Evolutionary conservation across 2,888 invertebrate species (phyloP).

Genomic region (Aphodius granarius): DNA sequence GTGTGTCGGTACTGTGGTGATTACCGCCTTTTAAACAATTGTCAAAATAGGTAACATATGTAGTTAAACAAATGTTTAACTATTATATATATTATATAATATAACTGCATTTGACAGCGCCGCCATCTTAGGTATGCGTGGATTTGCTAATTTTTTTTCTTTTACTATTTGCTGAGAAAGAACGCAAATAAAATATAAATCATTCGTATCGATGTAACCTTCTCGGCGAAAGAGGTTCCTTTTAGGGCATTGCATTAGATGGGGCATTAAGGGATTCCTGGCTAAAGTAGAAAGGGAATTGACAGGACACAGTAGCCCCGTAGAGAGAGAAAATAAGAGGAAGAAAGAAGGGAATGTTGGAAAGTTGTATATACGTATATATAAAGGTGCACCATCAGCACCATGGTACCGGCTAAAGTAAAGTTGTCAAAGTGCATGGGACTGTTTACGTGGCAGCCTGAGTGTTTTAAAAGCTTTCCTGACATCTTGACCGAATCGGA

Average conservation of each 20-base stretch:
- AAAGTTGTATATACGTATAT: neutral
- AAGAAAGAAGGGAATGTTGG: neutral
- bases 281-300: neutral
- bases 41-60: no score
- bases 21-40: no score
- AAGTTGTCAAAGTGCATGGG: constrained; percentile 4
- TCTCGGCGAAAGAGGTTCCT: neutral
- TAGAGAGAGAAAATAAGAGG: neutral
- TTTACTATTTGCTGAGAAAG: no score
- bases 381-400: constrained; percentile 7
- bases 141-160: no score
- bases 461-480: constrained; percentile 57
- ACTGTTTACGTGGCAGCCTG: constrained; percentile 32
- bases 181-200: no score
- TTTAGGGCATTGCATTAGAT: neutral
- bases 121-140: no score
- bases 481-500: constrained; percentile 58
- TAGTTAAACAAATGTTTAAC: no score
- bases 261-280: neutral
- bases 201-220: neutral
- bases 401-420: constrained; percentile 1
- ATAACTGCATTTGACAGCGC: no score
- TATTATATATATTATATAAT: no score
- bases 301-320: neutral
- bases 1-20: no score